These are phyloP conservation scores for Rhinopomastus cyanomelas DNA, from an alignment of 2,113 vertebrate species.

Conservation along the genomic window DNA sequence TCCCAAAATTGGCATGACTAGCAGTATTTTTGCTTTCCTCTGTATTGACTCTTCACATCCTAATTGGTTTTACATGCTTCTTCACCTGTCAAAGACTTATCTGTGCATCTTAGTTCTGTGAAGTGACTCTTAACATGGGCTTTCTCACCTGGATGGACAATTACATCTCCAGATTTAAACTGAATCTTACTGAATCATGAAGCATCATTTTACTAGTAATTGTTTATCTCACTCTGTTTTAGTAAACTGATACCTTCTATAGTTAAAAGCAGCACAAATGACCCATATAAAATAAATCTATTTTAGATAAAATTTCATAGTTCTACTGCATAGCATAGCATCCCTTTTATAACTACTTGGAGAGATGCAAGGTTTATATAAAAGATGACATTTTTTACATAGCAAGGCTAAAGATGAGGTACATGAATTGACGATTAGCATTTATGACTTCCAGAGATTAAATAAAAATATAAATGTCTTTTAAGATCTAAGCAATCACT, in stretches of 20 bases:
- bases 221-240: neutral
- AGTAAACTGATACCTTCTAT: neutral
- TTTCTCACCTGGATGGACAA: neutral
- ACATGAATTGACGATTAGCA: neutral
- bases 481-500: constrained; percentile 45
- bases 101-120: neutral
- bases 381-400: neutral
- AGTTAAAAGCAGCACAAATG: neutral
- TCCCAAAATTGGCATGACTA: neutral
- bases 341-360: neutral
- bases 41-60: neutral
- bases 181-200: neutral
- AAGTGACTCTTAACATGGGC: neutral
- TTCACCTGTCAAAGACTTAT: neutral
- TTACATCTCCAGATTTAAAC: neutral
- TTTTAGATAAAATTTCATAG: neutral
- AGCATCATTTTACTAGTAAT: neutral
- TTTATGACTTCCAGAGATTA: constrained; percentile 56
- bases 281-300: neutral
- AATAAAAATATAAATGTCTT: constrained; percentile 58
- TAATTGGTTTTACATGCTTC: neutral
- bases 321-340: neutral
- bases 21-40: neutral
- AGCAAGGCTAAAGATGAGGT: neutral
- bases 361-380: neutral